Evolutionary conservation across 2,113 vertebrate genomes (phyloP).

Genomic region (Scopus umbretta): DNA sequence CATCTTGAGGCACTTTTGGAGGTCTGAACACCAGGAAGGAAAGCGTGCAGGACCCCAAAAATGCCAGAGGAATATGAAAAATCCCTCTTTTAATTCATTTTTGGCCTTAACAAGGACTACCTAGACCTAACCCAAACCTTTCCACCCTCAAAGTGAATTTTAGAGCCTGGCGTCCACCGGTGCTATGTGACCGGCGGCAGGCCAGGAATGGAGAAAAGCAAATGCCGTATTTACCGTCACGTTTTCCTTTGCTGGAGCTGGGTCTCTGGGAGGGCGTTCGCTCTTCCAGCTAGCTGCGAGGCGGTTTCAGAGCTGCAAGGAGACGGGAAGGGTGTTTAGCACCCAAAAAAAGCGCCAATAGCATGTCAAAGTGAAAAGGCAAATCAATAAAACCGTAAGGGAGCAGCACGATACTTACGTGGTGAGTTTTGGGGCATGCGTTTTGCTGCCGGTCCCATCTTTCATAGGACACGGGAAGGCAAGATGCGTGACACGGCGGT

Average conservation of each 20-base stretch:
- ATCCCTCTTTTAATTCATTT: background rate
- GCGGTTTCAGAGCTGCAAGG: background rate
- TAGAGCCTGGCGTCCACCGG: background rate
- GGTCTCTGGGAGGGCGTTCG: no score
- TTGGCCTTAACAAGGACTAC: fast-evolving
- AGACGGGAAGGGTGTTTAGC: background rate
- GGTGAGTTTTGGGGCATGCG: background rate
- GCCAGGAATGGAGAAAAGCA: background rate
- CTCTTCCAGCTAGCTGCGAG: fast-evolving
- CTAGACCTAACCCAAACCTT: background rate
- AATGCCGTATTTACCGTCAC: background rate
- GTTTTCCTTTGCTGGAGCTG: background rate
- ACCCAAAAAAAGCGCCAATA: fast-evolving
- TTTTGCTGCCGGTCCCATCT: background rate
- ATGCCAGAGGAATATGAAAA: background rate
- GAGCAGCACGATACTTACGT: background rate
- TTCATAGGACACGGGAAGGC: background rate
- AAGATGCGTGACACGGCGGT: background rate
- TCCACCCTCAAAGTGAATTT: background rate
- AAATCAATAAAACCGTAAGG: fast-evolving
- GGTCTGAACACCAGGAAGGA: background rate
- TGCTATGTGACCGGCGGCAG: background rate
- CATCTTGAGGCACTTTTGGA: background rate
- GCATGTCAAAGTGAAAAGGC: background rate
- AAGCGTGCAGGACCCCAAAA: background rate